Conservation (phyloP, 2,888 invertebrate genomes). For the Kryphioiulus occultus region DNA sequence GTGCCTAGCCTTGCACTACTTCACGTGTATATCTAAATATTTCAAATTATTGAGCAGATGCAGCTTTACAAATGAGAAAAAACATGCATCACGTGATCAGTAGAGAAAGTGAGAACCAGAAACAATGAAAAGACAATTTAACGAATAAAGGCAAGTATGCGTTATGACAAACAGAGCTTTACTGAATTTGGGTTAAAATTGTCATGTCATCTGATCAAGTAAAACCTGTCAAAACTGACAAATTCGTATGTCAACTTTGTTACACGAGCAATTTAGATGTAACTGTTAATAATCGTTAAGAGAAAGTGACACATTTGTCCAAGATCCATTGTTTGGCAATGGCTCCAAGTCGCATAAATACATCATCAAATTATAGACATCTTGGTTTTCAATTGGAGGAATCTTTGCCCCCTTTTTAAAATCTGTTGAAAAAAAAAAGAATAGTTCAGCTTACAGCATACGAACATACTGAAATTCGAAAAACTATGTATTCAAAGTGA, state of each 20-base stretch:
- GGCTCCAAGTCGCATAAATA: conserved; percentile 68
- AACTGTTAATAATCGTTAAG: background rate
- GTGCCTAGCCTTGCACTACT: too few species aligned
- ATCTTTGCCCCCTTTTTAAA: conserved; percentile 64
- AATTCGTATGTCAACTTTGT: background rate
- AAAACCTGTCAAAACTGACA: too few species aligned
- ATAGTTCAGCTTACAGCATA: background rate
- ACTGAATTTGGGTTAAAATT: too few species aligned
- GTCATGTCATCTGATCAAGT: too few species aligned
- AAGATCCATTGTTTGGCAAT: conserved; percentile 57
- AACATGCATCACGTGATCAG: background rate
- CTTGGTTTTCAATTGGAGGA: conserved; percentile 71
- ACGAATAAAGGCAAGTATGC: background rate
- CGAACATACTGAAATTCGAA: background rate
- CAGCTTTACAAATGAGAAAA: background rate
- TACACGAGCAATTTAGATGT: background rate
- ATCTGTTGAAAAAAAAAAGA: conserved; percentile 63
- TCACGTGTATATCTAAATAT: too few species aligned
- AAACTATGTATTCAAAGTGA: too few species aligned
- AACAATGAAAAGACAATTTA: background rate
- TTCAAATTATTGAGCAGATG: too few species aligned
- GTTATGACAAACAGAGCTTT: too few species aligned
- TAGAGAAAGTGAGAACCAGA: background rate
- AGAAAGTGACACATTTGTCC: conserved; percentile 19
- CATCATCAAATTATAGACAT: conserved; percentile 72